Base-by-base conservation (phyloP, 2,888 invertebrate genomes). In the Therioaphis trifolii region DNA sequence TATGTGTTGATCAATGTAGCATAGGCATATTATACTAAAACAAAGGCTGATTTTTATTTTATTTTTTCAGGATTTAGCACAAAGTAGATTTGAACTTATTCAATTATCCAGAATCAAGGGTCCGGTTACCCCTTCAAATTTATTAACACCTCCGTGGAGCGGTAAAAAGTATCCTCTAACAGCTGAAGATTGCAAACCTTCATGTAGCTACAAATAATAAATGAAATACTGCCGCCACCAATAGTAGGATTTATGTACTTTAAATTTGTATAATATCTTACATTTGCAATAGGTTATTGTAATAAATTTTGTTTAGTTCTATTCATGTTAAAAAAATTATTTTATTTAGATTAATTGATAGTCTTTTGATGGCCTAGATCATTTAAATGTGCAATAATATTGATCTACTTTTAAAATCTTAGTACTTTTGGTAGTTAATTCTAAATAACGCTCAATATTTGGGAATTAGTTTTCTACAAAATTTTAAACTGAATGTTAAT, bases 141-240 rank as follows among this genome's bases (percentile, higher is more conserved):
- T 86, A 46, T 80, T 86, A 69, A 89, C 89, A 5, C 89, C 89
- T 21, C 89, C 89, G 0, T 89, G 89, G 55, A 89, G 89, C 86
- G 88, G 88, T 86, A 89, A 89, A 87, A 89, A 89, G 69, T 61
- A 82, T 63, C 63, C 74, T 63, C 46, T 40, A 55, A 40, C 58
- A 21, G 68, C 72, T 11, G 72, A 84, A 71, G 82, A 82, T 14
- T 82, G 82, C 35, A 74, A 82, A 63, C 82, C 82, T 0, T 82
- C 82, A 24, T 82, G 82, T 74, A 82, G 82, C 24, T 82, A 82
- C 14, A 82, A 82, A 35, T 82, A 63, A 63, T 21, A 2, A 35
- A 21, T 29, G 11, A 29, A 14, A 29, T 58, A 71, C 71, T 71
- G 58, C 55, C 75, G 15, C 40, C n/a, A 21, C 43, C 84, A 9